A percentile compares a stretch with the other conserved stretches of the same genome.
Conservation (phyloP, 2,888 invertebrate genomes). For the Unio pictorum region DNA sequence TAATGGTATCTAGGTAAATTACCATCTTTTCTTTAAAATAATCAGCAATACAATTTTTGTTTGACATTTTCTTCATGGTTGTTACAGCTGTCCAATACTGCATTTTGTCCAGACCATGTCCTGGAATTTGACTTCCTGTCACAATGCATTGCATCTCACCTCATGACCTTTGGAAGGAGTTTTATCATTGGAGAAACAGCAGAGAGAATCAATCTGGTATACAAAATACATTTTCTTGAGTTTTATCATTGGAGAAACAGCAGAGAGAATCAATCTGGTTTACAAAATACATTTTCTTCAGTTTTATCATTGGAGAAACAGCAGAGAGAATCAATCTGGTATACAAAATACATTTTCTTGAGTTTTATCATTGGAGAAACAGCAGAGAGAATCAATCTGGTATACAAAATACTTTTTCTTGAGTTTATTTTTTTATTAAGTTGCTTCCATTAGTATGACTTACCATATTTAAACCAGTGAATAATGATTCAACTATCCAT, state of each 20-base stretch:
- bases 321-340: slow-evolving; percentile 61
- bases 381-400: slow-evolving; percentile 58
- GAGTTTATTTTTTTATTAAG: neutral
- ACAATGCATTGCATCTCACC: slow-evolving; percentile 60
- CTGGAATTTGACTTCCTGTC: slow-evolving; percentile 58
- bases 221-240: neutral
- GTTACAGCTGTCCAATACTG: slow-evolving; percentile 60
- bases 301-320: slow-evolving; percentile 55
- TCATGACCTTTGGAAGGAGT: slow-evolving; percentile 62
- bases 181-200: slow-evolving; percentile 56
- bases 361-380: slow-evolving; percentile 57
- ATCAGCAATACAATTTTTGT: neutral
- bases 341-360: slow-evolving; percentile 1
- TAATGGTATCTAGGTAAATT: neutral
- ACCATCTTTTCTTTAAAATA: neutral
- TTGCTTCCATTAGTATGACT: neutral
- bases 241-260: slow-evolving; percentile 50
- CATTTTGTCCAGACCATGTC: slow-evolving; percentile 55
- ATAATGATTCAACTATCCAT: too few species aligned
- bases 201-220: slow-evolving; percentile 60
- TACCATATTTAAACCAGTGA: too few species aligned
- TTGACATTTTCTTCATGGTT: neutral
- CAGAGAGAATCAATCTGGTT: slow-evolving; percentile 61
- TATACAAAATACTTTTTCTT: slow-evolving; percentile 13
- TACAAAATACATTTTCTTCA: slow-evolving; percentile 6